These are phyloP conservation scores for Anhinga anhinga DNA, from an alignment of 2,113 vertebrate species.

Conservation along the genomic window DNA sequence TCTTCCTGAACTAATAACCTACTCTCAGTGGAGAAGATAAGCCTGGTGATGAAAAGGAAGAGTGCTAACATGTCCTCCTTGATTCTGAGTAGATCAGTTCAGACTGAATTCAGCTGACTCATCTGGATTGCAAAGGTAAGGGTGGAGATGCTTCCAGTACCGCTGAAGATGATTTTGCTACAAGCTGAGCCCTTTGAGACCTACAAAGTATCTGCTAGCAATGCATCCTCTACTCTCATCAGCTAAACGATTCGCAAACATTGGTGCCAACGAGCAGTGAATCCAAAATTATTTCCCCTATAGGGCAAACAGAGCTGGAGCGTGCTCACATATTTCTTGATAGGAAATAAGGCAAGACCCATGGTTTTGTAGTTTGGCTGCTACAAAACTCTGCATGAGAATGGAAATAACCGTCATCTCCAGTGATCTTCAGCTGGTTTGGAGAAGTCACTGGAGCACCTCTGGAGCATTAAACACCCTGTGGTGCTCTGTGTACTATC, in stretches of 20 bases:
- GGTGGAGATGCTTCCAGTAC: neutral
- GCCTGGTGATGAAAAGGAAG: slow-evolving; percentile 33
- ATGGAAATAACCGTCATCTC: neutral
- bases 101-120: neutral
- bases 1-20: slow-evolving; percentile 26
- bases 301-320: neutral
- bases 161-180: neutral
- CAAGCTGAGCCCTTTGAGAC: neutral
- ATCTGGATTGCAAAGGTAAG: neutral
- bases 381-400: neutral
- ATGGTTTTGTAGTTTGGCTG: neutral
- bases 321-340: neutral
- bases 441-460: neutral
- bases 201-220: neutral
- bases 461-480: neutral
- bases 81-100: neutral
- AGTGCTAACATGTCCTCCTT: neutral
- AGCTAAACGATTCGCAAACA: neutral
- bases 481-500: fast-evolving
- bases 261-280: neutral
- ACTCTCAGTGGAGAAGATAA: neutral
- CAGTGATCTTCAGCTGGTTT: neutral
- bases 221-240: neutral
- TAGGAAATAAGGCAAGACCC: neutral
- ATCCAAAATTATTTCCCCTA: neutral